Conservation (phyloP, 2,113 vertebrate genomes). For the Equus quagga region DNA sequence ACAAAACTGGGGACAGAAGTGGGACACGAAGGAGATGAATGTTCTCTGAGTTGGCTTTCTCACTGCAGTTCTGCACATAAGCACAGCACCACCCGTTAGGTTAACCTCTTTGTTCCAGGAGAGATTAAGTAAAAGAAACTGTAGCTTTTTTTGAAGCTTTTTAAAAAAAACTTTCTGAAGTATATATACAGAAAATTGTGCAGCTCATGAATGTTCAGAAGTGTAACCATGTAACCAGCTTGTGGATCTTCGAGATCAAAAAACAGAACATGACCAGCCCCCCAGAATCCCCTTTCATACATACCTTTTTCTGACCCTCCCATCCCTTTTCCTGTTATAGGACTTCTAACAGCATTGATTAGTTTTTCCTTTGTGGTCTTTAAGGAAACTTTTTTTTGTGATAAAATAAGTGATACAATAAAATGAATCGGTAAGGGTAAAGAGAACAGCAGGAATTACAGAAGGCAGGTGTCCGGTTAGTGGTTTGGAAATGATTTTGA, state of each 20-base stretch:
- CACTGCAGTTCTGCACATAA: neutral
- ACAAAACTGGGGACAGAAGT: neutral
- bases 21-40: neutral
- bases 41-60: neutral
- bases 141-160: neutral
- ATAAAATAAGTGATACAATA: neutral
- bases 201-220: neutral
- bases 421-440: neutral
- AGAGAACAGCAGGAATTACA: neutral
- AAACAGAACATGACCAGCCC: neutral
- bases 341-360: neutral
- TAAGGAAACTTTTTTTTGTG: neutral
- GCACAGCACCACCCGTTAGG: neutral
- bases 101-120: neutral
- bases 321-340: neutral
- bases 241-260: neutral
- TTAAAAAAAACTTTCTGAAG: neutral
- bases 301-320: neutral
- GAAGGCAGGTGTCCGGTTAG: neutral
- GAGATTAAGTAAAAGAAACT: neutral
- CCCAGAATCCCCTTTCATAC: neutral
- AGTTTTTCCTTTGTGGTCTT: neutral
- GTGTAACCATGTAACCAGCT: neutral
- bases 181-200: neutral
- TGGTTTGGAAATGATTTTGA: conserved; percentile 29